A percentile compares a stretch with the other conserved stretches of the same genome.
phyloP scores from a whole-genome alignment of 2,888 invertebrate genomes.

The Oegoconia quadripuncta region DNA sequence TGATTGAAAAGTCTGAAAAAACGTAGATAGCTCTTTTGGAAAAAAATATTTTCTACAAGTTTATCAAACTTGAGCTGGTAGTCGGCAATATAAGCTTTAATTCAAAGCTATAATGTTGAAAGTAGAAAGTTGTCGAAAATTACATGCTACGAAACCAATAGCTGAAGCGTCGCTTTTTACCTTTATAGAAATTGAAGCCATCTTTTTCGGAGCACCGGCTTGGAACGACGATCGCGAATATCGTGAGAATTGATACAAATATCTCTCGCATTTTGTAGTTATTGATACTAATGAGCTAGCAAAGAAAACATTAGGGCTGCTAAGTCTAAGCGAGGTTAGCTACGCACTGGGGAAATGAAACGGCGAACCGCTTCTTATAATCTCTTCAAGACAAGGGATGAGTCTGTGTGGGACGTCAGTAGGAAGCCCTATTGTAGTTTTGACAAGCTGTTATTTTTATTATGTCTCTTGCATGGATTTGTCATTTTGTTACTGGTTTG shows the following conservation, averaged over 20 bases:
- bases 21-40: too few species aligned
- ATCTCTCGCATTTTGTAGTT: slow-evolving; percentile 55
- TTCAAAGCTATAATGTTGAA: too few species aligned
- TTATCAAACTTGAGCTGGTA: too few species aligned
- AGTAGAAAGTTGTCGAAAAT: too few species aligned
- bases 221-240: slow-evolving; percentile 39
- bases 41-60: too few species aligned
- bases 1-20: too few species aligned
- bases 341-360: slow-evolving; percentile 32
- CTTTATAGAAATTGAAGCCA: slow-evolving; percentile 72
- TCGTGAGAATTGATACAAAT: slow-evolving; percentile 55
- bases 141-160: too few species aligned
- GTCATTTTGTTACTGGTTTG: too few species aligned
- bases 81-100: too few species aligned
- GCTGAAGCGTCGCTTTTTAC: too few species aligned
- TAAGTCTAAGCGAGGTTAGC: slow-evolving; percentile 25
- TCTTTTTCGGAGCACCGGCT: slow-evolving; percentile 46
- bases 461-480: too few species aligned
- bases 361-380: slow-evolving; percentile 48
- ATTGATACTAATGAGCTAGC: slow-evolving; percentile 43
- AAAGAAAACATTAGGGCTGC: slow-evolving; percentile 27
- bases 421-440: neutral
- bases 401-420: neutral
- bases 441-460: slow-evolving; percentile 6
- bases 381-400: slow-evolving; percentile 17